Base-by-base conservation (phyloP, 1,140 invertebrate species). In the Luehdorfia chinensis region DNA sequence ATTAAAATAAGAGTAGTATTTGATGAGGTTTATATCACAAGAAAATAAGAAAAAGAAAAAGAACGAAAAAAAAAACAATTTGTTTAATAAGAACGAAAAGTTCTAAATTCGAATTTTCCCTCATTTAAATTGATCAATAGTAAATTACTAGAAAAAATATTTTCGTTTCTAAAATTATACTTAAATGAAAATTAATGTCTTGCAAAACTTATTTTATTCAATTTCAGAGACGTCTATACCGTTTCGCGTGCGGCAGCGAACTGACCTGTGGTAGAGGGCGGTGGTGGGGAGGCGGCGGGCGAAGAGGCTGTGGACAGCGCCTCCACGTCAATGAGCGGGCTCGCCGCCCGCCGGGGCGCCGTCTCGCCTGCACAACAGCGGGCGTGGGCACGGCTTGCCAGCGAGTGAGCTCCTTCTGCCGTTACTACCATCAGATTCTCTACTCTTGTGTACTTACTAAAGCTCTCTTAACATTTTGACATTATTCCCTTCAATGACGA, bases 261-360 rank as follows among this genome's bases (percentile, higher is more conserved):
- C 90, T 91, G 90, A 91, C 90, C 90, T 91, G 84, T 55, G 66
- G 73, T 59, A 70, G 69, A 67, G 81, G 86, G 79, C 59, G 66
- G 72, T 65, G 85, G 87, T 72, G 87, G 86, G 60, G 76, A 72
- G 88, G 88, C 63, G 87, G 87, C 79, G 63, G 87, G 84, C 50
- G 88, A 81, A 52, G 84, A 74, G 53, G 92, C 90, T 78, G 93
- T 92, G 53, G 92, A 93, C 57, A 93, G 89, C 55, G 90, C 89
- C 79, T 93, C 93, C 73, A 94, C 93, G 85, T 94, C 93, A 72
- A 93, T 91, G 75, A 92, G 88, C 58, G 93, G 93, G 86, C 91
- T 91, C 71, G 87, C 76, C 69, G 88, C 87, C 67, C 89, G 79
- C 72, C 88, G 88, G 69, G 88, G 88, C 71, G 90, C 89, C 71